Conservation (phyloP, 2,888 invertebrate species). For the Megamerina dolium region DNA sequence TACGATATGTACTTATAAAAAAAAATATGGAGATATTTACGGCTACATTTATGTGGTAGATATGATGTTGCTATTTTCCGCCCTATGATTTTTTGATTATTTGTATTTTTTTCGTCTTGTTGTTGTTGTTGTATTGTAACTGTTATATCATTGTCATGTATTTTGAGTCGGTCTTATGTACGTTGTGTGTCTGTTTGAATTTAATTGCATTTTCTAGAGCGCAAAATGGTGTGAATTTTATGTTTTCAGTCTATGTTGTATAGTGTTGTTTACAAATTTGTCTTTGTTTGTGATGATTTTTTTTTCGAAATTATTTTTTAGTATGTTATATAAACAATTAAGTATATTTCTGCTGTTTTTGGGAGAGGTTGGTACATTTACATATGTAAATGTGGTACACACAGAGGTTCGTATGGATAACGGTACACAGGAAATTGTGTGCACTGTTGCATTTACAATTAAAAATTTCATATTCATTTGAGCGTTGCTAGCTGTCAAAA, state of each 20-base stretch:
- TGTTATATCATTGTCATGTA: slow-evolving; percentile 9
- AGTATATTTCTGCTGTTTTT: neutral
- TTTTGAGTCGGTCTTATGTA: neutral
- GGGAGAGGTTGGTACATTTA: too few relatives aligned
- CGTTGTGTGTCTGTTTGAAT: slow-evolving; percentile 14
- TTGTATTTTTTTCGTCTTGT: slow-evolving; percentile 6
- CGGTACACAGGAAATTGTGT: too few relatives aligned
- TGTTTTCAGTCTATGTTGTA: neutral
- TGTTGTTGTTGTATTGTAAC: too few relatives aligned
- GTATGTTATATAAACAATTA: neutral
- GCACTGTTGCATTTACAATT: slow-evolving; percentile 19
- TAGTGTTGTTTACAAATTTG: neutral
- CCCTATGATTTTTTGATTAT: slow-evolving; percentile 13
- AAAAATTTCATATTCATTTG: too few relatives aligned
- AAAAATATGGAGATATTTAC: too few relatives aligned
- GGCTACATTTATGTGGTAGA: too few relatives aligned
- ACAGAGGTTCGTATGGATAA: too few relatives aligned
- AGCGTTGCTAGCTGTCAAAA: too few relatives aligned
- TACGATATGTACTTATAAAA: neutral
- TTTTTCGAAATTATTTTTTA: too few relatives aligned
- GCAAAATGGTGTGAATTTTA: slow-evolving; percentile 10
- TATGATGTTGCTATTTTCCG: slow-evolving; percentile 11
- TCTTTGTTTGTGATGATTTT: too few relatives aligned
- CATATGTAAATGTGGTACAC: too few relatives aligned
- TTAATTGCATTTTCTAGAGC: slow-evolving; percentile 19